A percentile compares a stretch with the other conserved stretches of the same genome.
phyloP scores from a whole-genome alignment of 2,113 vertebrate species.

The Odocoileus hemionus region DNA sequence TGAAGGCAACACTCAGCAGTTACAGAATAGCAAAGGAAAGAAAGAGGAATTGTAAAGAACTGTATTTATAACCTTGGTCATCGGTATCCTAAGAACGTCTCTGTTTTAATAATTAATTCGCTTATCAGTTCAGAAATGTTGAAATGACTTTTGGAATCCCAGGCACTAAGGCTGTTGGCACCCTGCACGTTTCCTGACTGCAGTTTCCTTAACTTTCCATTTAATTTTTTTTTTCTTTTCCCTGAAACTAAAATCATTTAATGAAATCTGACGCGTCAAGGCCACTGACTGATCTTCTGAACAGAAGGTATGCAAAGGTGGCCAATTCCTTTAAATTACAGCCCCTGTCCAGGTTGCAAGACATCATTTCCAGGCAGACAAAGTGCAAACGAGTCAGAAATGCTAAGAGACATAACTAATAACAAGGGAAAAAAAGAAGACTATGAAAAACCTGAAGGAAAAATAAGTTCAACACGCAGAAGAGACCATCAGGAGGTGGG shows the following conservation, averaged over 20 bases:
- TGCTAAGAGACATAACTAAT: conserved; percentile 64
- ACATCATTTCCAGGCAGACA: conserved; percentile 73
- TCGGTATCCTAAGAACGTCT: conserved; percentile 37
- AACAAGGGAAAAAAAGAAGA: conserved; percentile 60
- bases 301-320: conserved; percentile 67
- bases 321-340: conserved; percentile 74
- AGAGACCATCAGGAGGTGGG: conserved; percentile 46
- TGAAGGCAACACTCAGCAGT: neutral
- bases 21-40: neutral
- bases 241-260: conserved; percentile 64
- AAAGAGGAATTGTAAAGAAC: conserved; percentile 44
- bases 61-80: conserved; percentile 33
- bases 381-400: conserved; percentile 66
- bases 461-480: conserved; percentile 48
- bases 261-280: conserved; percentile 73
- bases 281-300: conserved; percentile 77
- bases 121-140: conserved; percentile 58
- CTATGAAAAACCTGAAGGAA: conserved; percentile 66
- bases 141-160: conserved; percentile 53
- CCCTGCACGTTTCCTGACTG: conserved; percentile 62
- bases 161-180: conserved; percentile 30
- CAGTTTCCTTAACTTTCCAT: conserved; percentile 54
- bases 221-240: conserved; percentile 13
- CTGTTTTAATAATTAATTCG: conserved; percentile 75
- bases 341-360: conserved; percentile 66